Evolutionary conservation across 2,888 invertebrate species (phyloP).

Genomic region (Eupithecia inturbata): DNA sequence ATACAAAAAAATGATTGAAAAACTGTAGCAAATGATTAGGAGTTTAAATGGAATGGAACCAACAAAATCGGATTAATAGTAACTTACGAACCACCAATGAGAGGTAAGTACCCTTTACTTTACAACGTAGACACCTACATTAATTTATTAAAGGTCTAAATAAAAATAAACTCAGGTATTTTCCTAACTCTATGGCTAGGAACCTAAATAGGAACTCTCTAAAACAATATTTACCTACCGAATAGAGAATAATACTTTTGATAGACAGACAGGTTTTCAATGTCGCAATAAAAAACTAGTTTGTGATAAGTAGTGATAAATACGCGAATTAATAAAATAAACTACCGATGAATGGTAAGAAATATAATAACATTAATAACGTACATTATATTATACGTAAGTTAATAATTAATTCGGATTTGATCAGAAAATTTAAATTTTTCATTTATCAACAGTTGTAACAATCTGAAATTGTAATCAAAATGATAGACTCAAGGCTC

Average conservation of each 20-base stretch:
- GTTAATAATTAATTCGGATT: neutral
- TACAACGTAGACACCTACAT: neutral
- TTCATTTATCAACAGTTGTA: neutral
- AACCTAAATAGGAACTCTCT: neutral
- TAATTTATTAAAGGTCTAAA: neutral
- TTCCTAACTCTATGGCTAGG: neutral
- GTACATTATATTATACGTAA: neutral
- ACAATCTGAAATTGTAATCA: constrained; percentile 8
- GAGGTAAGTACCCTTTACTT: neutral
- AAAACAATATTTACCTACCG: neutral
- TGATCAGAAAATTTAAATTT: neutral
- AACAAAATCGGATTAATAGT: neutral
- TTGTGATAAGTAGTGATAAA: constrained; percentile 2
- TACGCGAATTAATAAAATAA: neutral
- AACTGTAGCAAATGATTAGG: constrained; percentile 4
- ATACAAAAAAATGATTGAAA: neutral
- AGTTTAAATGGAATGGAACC: neutral
- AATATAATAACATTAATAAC: neutral
- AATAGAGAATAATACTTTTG: neutral
- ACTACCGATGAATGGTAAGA: neutral
- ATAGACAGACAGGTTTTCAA: neutral
- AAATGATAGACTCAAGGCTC: constrained; percentile 9
- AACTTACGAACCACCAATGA: neutral
- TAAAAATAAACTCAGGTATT: neutral
- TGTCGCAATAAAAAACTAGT: constrained; percentile 3